Evolutionary conservation across 2,888 invertebrate genomes (phyloP).

Genomic region (Ecdyonurus torrentis): DNA sequence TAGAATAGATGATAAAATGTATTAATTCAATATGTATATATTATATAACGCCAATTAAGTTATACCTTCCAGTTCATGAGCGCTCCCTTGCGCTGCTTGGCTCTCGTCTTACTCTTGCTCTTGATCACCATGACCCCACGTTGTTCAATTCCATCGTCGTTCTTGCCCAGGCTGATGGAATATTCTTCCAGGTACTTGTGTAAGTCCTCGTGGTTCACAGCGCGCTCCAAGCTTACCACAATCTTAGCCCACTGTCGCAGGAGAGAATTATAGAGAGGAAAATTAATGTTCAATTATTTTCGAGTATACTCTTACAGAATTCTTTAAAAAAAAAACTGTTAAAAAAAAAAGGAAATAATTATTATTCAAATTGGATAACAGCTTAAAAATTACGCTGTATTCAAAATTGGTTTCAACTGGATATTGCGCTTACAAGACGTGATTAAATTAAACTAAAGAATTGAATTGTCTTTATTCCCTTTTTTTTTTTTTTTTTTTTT

Average conservation of each 20-base stretch:
- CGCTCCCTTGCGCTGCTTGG: constrained; percentile 90
- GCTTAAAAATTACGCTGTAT: no score
- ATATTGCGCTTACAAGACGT: no score
- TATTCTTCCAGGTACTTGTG: constrained; percentile 87
- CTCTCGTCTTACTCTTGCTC: constrained; percentile 87
- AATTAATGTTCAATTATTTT: constrained; percentile 13
- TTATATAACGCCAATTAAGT: not conserved
- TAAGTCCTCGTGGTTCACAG: constrained; percentile 77
- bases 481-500: no score
- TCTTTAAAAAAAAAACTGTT: not conserved
- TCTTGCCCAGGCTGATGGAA: constrained; percentile 71
- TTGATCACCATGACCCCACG: constrained; percentile 97
- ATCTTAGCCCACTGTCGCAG: constrained; percentile 92
- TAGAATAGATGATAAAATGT: not conserved
- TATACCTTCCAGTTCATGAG: constrained; percentile 92
- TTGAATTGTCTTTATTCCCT: no score
- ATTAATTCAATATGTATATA: not conserved
- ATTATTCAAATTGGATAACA: not conserved
- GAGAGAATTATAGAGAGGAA: constrained; percentile 7
- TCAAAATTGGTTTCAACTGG: no score
- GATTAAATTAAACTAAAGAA: no score
- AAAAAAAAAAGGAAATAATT: not conserved
- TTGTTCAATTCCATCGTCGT: constrained; percentile 66
- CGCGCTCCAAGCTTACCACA: constrained; percentile 87
- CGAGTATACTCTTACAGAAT: not conserved